These are phyloP conservation scores for Ictidomys tridecemlineatus DNA, from an alignment of 2,113 vertebrate genomes.

Conservation along the genomic window DNA sequence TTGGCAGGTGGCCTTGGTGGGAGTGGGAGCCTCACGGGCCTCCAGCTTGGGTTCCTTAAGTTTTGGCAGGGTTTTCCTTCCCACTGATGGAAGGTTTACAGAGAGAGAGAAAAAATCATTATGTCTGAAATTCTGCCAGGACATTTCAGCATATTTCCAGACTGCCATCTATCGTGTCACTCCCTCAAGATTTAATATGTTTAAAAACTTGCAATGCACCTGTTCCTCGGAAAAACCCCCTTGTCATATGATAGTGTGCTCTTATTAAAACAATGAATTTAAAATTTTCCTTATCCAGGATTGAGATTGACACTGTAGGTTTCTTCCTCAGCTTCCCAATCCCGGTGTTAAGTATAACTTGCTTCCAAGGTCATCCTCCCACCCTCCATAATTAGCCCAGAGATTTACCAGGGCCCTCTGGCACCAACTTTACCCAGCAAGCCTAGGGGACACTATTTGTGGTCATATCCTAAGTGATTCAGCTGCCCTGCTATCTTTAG, in stretches of 20 bases:
- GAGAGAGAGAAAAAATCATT: constrained; percentile 82
- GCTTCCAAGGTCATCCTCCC: not conserved
- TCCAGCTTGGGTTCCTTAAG: constrained; percentile 87
- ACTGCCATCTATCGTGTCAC: constrained; percentile 85
- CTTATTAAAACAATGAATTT: constrained; percentile 70
- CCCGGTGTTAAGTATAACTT: constrained; percentile 37
- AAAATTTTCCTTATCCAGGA: constrained; percentile 65
- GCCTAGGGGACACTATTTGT: not conserved
- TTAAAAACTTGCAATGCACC: constrained; percentile 82
- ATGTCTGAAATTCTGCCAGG: constrained; percentile 87
- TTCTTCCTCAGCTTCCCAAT: constrained; percentile 33
- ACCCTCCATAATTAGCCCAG: not conserved
- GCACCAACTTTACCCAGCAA: not conserved
- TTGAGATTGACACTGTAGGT: constrained; percentile 16
- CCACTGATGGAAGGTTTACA: constrained; percentile 89
- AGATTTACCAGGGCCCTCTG: constrained; percentile 24
- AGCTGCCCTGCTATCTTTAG: constrained; percentile 52
- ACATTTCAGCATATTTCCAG: constrained; percentile 85
- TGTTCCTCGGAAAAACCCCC: constrained; percentile 85
- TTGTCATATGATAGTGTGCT: constrained; percentile 72
- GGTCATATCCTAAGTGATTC: not conserved
- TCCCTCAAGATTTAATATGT: constrained; percentile 85
- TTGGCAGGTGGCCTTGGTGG: constrained; percentile 84
- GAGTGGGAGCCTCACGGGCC: constrained; percentile 82
- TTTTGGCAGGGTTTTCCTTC: constrained; percentile 87